Conservation (phyloP, 2,113 vertebrate species). For the Dinomys branickii region DNA sequence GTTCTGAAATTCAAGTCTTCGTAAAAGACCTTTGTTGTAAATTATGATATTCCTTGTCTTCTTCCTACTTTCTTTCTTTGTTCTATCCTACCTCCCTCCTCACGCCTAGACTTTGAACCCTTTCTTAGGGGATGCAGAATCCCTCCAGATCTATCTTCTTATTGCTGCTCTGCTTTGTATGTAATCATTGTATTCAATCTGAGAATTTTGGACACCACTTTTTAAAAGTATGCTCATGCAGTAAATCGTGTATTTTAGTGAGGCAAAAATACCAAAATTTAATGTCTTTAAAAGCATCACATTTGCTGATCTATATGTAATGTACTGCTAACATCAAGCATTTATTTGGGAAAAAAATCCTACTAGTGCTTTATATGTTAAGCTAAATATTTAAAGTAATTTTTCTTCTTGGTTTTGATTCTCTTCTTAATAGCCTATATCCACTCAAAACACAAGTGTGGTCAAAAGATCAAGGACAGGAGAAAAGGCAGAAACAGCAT, state of each 20-base stretch:
- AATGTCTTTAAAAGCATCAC: neutral
- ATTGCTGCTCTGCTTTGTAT: neutral
- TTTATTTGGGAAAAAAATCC: neutral
- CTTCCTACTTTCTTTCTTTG: neutral
- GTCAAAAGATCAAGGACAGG: neutral
- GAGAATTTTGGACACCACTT: neutral
- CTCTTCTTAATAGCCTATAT: neutral
- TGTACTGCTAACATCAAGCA: neutral
- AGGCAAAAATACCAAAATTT: neutral
- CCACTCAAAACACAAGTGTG: neutral
- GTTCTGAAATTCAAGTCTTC: neutral
- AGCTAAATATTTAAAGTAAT: neutral
- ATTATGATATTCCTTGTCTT: neutral
- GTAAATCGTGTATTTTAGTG: neutral
- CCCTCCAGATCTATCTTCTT: neutral
- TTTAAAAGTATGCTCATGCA: neutral
- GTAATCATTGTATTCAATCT: neutral
- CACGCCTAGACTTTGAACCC: neutral
- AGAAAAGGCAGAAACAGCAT: neutral
- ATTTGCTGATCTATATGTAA: neutral
- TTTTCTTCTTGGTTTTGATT: slow-evolving; percentile 1
- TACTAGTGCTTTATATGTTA: neutral
- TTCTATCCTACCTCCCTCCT: neutral
- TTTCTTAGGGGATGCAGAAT: neutral
- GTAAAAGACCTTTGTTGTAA: neutral